Evolutionary conservation across 2,888 invertebrate genomes (phyloP).

Genomic region (Lasius fuliginosus): DNA sequence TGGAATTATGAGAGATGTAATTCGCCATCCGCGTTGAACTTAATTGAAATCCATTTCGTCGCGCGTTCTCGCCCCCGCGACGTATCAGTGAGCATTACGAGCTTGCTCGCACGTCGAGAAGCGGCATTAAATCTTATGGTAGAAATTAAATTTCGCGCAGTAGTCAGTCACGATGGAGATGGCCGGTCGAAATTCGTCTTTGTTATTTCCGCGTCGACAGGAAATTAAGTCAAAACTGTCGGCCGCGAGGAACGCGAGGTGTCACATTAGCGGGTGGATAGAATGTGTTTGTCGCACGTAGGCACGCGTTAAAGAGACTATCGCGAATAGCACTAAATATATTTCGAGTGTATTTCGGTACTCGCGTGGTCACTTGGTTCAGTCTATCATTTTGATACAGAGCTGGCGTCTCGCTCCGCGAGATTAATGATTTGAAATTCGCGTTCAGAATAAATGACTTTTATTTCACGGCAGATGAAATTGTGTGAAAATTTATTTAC

Average conservation of each 20-base stretch:
- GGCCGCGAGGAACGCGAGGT: constrained; percentile 30
- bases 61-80: neutral
- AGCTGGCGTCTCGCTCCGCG: neutral
- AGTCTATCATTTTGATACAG: neutral
- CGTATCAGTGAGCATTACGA: constrained; percentile 47
- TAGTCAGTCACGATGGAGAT: constrained; percentile 18
- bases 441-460: neutral
- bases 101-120: constrained; percentile 30
- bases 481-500: neutral
- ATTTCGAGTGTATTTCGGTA: constrained; percentile 31
- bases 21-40: constrained; percentile 24
- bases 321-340: constrained; percentile 32
- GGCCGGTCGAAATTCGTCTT: constrained; percentile 47
- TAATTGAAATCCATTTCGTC: constrained; percentile 57
- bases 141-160: constrained; percentile 41
- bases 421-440: neutral
- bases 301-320: constrained; percentile 29
- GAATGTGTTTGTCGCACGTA: neutral
- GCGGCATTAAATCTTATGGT: constrained; percentile 54
- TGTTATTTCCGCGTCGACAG: constrained; percentile 47
- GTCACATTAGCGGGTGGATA: constrained; percentile 25
- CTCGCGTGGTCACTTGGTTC: constrained; percentile 9
- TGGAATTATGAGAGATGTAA: constrained; percentile 3
- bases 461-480: neutral
- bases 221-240: constrained; percentile 48